Base-by-base conservation (phyloP, 2,888 invertebrate species). In the Megaustenia siamemsis region DNA sequence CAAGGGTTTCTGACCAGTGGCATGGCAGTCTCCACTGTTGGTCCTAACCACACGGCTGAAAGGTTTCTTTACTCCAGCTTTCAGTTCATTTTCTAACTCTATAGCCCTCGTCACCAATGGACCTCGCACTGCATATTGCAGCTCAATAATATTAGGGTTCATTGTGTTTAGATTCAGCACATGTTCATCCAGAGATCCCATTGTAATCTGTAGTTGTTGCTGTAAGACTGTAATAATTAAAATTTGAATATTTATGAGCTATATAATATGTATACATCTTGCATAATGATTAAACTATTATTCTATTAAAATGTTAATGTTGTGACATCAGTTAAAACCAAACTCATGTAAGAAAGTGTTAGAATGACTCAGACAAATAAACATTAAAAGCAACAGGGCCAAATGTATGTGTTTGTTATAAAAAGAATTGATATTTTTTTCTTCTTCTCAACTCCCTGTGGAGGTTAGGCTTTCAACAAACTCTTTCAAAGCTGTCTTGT, bases 21-120 rank as follows among this genome's bases (percentile, higher is more conserved):
- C 99, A 95, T 99, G 99, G 83, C 98, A 98, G 95, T 99, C 99
- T 43, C 99, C 99, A 92, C 99, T 98, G 94, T 99, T 99, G 0
- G 98, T 98, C 92, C 97, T 97, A 93, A 99, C 97, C 82, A 99
- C 98, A 94, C 96, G 96, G 86, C 96, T 96, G 94, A 99, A 99
- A 0, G 99, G 98, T 93, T 98, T 93, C 18, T 91, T 79, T 8
- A 86, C 90, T 69, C 93, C 94, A 53, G 90, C 89, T 87, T 93
- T 91, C 38, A 95, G 89, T 88, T 99, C 99, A 94, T 97, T 97
- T 94, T 98, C 98, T 84, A 99, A 96, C 94, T 98, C 97, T 0
- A 96, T 96, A 69, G 99, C 99, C 4, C 71, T 28, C 35, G 32
- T 81, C 28, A 81, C 81, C 5, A 71, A 60, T 24, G 83, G 83